Evolutionary conservation across 2,797 vertebrate species (phyloP).

Genomic region (Tauraco hartlaubi): DNA sequence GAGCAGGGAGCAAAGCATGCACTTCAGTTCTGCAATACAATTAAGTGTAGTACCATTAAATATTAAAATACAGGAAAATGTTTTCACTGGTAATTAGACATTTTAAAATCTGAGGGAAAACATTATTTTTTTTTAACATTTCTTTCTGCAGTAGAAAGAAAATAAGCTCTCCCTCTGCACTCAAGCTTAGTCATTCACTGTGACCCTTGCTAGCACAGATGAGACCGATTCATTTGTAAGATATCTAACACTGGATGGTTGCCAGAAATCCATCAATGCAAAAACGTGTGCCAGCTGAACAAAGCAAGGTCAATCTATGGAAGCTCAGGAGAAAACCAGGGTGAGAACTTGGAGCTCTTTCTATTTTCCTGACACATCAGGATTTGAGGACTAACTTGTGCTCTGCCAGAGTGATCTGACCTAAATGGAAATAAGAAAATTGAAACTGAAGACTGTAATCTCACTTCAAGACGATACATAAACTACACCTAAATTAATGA

Average conservation of each 20-base stretch:
- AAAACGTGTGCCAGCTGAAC: constrained; percentile 7
- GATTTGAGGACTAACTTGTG: background rate
- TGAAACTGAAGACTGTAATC: constrained; percentile 21
- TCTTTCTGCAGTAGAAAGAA: background rate
- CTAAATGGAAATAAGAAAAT: constrained; percentile 42
- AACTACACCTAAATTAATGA: background rate
- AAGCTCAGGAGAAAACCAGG: constrained; percentile 35
- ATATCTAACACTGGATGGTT: background rate
- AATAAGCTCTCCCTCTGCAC: background rate
- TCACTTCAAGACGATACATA: background rate
- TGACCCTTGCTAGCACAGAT: background rate
- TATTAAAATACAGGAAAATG: constrained; percentile 57
- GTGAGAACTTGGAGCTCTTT: background rate
- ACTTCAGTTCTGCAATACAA: constrained; percentile 9
- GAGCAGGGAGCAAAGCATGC: background rate
- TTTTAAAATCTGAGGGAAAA: constrained; percentile 29
- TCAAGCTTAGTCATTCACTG: background rate
- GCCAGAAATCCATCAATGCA: constrained; percentile 26
- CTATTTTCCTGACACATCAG: constrained; percentile 28
- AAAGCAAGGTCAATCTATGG: constrained; percentile 58
- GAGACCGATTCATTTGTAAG: constrained; percentile 8
- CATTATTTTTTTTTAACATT: background rate
- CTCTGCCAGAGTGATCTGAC: constrained; percentile 21
- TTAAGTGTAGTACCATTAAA: constrained; percentile 41
- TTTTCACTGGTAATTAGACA: constrained; percentile 46